Evolutionary conservation across 1,140 invertebrate species (phyloP).

Genomic region (Danaus melanippus): DNA sequence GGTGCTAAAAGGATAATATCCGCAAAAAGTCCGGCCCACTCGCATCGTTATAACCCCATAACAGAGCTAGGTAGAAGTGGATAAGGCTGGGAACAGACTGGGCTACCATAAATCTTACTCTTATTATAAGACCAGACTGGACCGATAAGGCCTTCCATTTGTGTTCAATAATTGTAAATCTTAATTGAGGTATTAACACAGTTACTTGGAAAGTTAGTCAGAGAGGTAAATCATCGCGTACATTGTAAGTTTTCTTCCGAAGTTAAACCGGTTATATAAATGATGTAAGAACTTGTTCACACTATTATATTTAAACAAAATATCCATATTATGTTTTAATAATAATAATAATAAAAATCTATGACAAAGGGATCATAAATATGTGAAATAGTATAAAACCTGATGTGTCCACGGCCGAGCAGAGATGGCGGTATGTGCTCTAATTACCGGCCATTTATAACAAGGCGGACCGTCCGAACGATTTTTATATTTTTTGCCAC

Average conservation of each 20-base stretch:
- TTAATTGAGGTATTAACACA: too few species aligned
- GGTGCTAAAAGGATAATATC: slow-evolving; percentile 64
- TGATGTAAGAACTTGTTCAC: too few species aligned
- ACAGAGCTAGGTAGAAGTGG: slow-evolving; percentile 56
- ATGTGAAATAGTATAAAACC: background rate
- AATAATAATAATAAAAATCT: background rate
- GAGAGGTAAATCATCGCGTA: too few species aligned
- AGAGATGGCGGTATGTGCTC: slow-evolving; percentile 39
- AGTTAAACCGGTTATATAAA: too few species aligned
- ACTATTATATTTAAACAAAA: slow-evolving; percentile 10
- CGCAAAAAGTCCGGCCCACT: slow-evolving; percentile 54
- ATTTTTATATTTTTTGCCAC: slow-evolving; percentile 55
- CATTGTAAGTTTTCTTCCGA: too few species aligned
- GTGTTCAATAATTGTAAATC: too few species aligned
- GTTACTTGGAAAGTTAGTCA: too few species aligned
- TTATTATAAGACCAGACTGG: too few species aligned
- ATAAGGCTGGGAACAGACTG: slow-evolving; percentile 29
- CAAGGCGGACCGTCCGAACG: slow-evolving; percentile 46
- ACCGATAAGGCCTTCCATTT: too few species aligned
- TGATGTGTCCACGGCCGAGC: slow-evolving; percentile 13
- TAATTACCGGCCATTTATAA: slow-evolving; percentile 65
- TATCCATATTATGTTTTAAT: slow-evolving; percentile 11
- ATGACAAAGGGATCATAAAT: background rate
- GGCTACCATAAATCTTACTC: too few species aligned
- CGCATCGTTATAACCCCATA: slow-evolving; percentile 47